Evolutionary conservation across 2,797 vertebrate species (phyloP).

Genomic region (Pelodytes ibericus): DNA sequence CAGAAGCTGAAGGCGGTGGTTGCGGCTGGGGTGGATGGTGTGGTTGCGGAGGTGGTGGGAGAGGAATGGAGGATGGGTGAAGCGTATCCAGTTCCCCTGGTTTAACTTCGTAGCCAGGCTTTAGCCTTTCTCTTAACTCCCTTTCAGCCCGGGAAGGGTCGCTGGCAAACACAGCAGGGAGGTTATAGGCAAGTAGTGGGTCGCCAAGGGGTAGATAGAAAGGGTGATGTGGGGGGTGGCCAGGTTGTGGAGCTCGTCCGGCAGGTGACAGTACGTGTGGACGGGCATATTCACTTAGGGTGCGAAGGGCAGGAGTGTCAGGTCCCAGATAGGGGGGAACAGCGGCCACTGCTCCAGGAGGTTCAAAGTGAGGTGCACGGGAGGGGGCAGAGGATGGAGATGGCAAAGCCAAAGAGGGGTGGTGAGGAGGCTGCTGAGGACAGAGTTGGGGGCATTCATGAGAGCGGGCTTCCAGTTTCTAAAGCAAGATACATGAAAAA

Average conservation of each 20-base stretch:
- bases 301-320: conserved; percentile 93
- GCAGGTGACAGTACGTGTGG: conserved; percentile 96
- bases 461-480: conserved; percentile 50
- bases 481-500: not conserved
- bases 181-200: conserved; percentile 91
- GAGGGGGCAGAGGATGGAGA: conserved; percentile 72
- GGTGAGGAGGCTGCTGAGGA: conserved; percentile 51
- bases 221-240: conserved; percentile 70
- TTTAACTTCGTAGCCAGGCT: conserved; percentile 95
- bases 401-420: conserved; percentile 71
- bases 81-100: conserved; percentile 86
- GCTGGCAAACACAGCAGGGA: conserved; percentile 80
- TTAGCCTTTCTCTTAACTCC: conserved; percentile 76
- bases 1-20: conserved; percentile 69
- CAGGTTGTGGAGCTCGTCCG: conserved; percentile 71
- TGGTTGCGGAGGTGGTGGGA: conserved; percentile 68
- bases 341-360: conserved; percentile 83
- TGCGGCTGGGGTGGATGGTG: conserved; percentile 74
- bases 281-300: conserved; percentile 94
- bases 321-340: conserved; percentile 95
- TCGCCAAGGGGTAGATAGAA: conserved; percentile 84
- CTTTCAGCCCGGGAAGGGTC: conserved; percentile 76
- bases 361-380: conserved; percentile 72
- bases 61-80: conserved; percentile 60
- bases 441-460: conserved; percentile 58